A percentile compares a stretch with the other conserved stretches of the same genome.
Evolutionary conservation across 2,888 invertebrate genomes (phyloP).

Genomic region (Danaus chrysippus): DNA sequence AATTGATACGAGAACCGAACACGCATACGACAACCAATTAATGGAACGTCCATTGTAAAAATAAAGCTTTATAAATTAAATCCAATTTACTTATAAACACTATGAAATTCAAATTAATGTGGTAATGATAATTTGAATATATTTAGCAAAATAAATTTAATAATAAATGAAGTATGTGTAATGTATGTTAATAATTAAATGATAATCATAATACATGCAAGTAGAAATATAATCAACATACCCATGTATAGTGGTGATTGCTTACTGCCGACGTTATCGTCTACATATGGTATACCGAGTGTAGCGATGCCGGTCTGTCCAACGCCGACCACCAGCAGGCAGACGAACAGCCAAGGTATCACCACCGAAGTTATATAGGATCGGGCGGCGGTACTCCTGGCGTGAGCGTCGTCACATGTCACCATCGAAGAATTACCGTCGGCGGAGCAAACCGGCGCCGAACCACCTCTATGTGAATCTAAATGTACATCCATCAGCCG

Average conservation of each 20-base stretch:
- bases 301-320: conserved; percentile 96
- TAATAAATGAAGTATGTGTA: no score
- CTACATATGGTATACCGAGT: conserved; percentile 95
- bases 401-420: conserved; percentile 80
- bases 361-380: conserved; percentile 89
- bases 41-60: conserved; percentile 7
- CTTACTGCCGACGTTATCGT: conserved; percentile 94
- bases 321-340: conserved; percentile 92
- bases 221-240: conserved; percentile 59
- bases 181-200: no score
- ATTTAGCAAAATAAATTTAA: no score
- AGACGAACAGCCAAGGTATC: conserved; percentile 92
- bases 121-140: no score
- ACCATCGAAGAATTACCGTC: conserved; percentile 44
- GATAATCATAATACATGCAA: no score
- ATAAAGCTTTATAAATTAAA: no score
- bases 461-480: conserved; percentile 57
- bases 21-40: conserved; percentile 11
- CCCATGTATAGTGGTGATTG: conserved; percentile 96
- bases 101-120: no score
- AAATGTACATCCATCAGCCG: conserved; percentile 79
- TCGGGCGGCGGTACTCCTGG: conserved; percentile 83
- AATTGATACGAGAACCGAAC: conserved; percentile 22
- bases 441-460: conserved; percentile 54
- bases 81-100: no score